phyloP scores from a whole-genome alignment of 2,113 vertebrate species.

The Nesoenas mayeri region DNA sequence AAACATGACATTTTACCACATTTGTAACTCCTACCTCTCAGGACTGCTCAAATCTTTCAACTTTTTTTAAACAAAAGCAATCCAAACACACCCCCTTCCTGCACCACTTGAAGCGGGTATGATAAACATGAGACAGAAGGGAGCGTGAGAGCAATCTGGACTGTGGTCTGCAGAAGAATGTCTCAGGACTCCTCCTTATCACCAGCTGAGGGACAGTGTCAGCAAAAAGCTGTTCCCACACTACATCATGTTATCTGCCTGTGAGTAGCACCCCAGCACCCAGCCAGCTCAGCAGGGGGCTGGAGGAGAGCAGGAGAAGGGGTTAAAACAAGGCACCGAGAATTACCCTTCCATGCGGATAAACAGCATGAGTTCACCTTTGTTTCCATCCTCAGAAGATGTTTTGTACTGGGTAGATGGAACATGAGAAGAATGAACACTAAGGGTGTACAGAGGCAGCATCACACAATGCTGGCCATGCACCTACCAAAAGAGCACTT shows the following conservation, averaged over 20 bases:
- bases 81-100: not conserved
- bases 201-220: not conserved
- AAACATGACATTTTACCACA: accelerated
- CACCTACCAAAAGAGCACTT: not conserved
- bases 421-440: not conserved
- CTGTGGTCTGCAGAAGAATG: not conserved
- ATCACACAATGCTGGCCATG: not conserved
- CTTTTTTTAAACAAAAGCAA: not conserved
- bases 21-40: not conserved
- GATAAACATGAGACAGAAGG: not conserved
- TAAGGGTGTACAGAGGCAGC: not conserved
- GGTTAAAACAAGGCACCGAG: not conserved
- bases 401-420: not conserved
- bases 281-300: not conserved
- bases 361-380: not conserved
- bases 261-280: not conserved
- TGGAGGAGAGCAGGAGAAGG: not conserved
- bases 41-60: not conserved
- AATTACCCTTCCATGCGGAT: not conserved
- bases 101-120: not conserved
- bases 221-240: constrained; percentile 18
- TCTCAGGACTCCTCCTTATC: constrained; percentile 19
- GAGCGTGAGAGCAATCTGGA: not conserved
- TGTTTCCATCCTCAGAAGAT: not conserved
- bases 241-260: not conserved